Evolutionary conservation across 2,113 vertebrate genomes (phyloP), one percentile per base, ranked within the genome.

Genomic region (Apteryx mantelli): DNA sequence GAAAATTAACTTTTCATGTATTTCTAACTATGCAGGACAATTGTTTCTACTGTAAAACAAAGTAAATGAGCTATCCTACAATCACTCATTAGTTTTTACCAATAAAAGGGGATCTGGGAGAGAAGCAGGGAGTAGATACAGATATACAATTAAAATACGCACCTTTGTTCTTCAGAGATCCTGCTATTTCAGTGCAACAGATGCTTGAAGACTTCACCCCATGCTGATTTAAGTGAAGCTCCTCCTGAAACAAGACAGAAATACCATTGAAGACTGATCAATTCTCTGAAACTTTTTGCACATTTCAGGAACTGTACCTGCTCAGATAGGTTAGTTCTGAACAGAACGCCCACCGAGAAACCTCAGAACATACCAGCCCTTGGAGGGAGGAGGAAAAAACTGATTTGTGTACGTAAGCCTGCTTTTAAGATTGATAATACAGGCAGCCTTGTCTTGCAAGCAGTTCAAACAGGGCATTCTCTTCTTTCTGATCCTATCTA

Each of bases 101-200:
- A 81, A 82, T 25, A 58, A 16, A 36, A 56, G 73, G 52, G 22
- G 70, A 68, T 16, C 42, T 56, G 65, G 22, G 65, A 88, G 63
- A 69, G 69, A 83, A 90, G 24, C 48, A 80, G 24, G 13, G 26
- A 13, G 17, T 16, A 42, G 56, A 26, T 9, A 86, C 70, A 7
- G 20, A 74, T 66, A 70, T 66, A 48, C 32, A 88, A 73, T 50
- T 69, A 18, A 87, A 94, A 77, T 17, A 92, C 2, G 6, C 90
- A 98, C 98, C 98, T 98, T 60, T 93, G 60, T 11, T 95, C 90
- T 88, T 97, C 71, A 61, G 86, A 86, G 81, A 76, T 56, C 82
- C 96, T 7, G 3, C 26, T n/a, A 6, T 48, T 93, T 96, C 83
- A 88, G 90, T 50, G 48, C 85, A 55, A 91, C 74, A 85, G 8